Conservation (phyloP, 2,888 invertebrate genomes). For the Cylloceria caligata region DNA sequence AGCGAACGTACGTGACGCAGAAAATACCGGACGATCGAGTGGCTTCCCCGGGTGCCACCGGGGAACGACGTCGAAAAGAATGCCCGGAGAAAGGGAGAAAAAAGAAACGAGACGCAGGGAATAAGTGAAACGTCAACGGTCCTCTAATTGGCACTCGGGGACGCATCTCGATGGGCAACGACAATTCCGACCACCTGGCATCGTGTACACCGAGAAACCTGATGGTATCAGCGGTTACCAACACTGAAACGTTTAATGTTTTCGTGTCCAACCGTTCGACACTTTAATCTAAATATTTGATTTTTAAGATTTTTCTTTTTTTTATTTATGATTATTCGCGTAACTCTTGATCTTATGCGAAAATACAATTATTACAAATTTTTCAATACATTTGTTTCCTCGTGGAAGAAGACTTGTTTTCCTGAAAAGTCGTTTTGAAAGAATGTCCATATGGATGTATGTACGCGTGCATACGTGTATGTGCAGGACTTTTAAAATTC, state of each 20-base stretch:
- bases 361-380: too few relatives aligned
- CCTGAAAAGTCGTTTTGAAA: too few relatives aligned
- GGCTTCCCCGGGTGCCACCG: conserved; percentile 27
- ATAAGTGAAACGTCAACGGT: conserved; percentile 77
- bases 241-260: neutral
- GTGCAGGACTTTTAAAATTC: too few relatives aligned
- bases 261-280: neutral
- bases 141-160: conserved; percentile 78
- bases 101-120: conserved; percentile 15
- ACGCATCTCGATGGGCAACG: conserved; percentile 74
- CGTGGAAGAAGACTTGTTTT: too few relatives aligned
- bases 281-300: neutral
- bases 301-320: neutral
- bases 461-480: too few relatives aligned
- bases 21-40: conserved; percentile 56
- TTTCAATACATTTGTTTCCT: too few relatives aligned
- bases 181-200: conserved; percentile 71
- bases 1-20: conserved; percentile 47
- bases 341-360: too few relatives aligned
- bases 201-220: conserved; percentile 25
- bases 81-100: conserved; percentile 21
- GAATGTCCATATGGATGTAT: too few relatives aligned
- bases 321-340: too few relatives aligned
- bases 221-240: conserved; percentile 29
- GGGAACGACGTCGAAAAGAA: conserved; percentile 22